Evolutionary conservation across 2,888 invertebrate genomes (phyloP), one percentile per base, ranked within the genome.

Genomic region (Tipula helvola): DNA sequence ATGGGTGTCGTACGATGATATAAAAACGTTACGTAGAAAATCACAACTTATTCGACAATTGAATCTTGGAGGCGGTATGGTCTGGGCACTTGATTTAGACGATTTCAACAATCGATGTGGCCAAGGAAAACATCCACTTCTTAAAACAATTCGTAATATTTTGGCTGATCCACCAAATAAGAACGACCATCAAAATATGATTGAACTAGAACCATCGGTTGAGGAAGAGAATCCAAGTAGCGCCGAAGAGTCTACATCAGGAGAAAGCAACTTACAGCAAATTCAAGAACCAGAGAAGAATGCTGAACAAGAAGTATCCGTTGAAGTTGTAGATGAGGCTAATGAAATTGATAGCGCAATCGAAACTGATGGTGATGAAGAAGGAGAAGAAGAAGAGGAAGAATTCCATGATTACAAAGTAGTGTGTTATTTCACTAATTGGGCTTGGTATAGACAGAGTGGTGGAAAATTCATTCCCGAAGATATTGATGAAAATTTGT

Each of bases 371-470:
- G 71, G 28, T 10, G 88, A 89, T 86, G 52, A 86, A 8, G 86
- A 88, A 36, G 85, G 39, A 57, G 57, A 85, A 83, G 87, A 42
- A 47, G 83, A 86, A 83, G 88, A 87, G 8, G 52, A 44, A 13
- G 44, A 87, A 8, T 87, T 86, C 5, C 86, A 87, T 12, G 91
- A 93, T 39, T 97, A 93, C 89, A 97, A 97, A 92, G 95, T 97
- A 0, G 95, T 97, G 4, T 97, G 97, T 89, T 97, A 97, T 90
- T 97, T 97, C 90, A 97, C 97, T 0, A 97, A 97, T 90, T 98
- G 97, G 97, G 97, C 97, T 39, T 97, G 97, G 97, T 97, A 97
- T 91, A 94, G 97, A 88, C 96, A 96, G 89, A 95, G 95, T 0
- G 93, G 94, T 87, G 97, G 96, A 28, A 96, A 96, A 91, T 97